Conservation (phyloP, 2,888 invertebrate species). For the Portevinia maculata region DNA sequence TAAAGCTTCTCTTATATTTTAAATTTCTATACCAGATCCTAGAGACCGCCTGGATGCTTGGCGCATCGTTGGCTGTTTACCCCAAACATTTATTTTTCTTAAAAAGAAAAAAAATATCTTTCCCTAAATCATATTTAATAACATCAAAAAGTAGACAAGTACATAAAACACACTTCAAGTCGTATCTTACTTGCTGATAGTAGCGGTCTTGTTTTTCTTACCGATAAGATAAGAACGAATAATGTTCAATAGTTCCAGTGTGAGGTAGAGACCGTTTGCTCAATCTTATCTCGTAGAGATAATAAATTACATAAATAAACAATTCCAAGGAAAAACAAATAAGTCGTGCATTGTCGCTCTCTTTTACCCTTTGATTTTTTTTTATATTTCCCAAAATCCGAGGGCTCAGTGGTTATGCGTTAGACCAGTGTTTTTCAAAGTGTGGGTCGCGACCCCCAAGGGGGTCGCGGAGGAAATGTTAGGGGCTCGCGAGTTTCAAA, state of each 20-base stretch:
- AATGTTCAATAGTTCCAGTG: constrained; percentile 6
- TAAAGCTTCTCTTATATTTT: too few relatives aligned
- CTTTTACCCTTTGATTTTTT: not conserved
- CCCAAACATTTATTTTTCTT: not conserved
- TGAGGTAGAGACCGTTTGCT: constrained; percentile 23
- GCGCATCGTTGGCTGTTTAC: too few relatives aligned
- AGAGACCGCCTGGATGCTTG: not conserved
- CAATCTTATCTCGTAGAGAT: constrained; percentile 44
- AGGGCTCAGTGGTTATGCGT: too few relatives aligned
- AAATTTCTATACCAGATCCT: not conserved
- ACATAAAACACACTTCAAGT: constrained; percentile 12
- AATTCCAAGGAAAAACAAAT: constrained; percentile 26
- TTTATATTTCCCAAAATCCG: not conserved
- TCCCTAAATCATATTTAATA: not conserved
- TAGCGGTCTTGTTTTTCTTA: constrained; percentile 2
- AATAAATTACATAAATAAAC: constrained; percentile 55
- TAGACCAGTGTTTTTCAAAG: too few relatives aligned
- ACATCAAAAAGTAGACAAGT: constrained; percentile 23
- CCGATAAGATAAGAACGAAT: constrained; percentile 43
- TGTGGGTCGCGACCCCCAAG: too few relatives aligned
- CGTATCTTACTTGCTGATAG: constrained; percentile 31
- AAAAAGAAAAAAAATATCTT: not conserved
- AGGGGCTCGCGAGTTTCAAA: too few relatives aligned
- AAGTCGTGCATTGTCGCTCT: constrained; percentile 16
- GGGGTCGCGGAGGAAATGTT: too few relatives aligned